Evolutionary conservation across 2,113 vertebrate species (phyloP), one percentile per base, ranked within the genome.

Genomic region (Collichthys lucidus): DNA sequence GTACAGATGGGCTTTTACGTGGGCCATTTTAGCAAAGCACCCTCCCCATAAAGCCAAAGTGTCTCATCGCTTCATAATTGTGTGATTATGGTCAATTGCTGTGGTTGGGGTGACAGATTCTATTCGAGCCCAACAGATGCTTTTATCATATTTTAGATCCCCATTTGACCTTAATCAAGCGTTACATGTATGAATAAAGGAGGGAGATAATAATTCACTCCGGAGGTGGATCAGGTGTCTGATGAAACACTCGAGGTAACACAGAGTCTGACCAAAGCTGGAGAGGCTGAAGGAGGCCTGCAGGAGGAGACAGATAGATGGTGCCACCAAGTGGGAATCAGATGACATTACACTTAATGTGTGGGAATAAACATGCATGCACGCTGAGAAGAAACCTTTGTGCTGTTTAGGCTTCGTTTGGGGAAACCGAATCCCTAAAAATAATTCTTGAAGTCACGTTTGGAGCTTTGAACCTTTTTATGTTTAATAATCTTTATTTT

Each of bases 1-100:
- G 83, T 89, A 86, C 89, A 92, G 91, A 89, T 92, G 88, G 90
- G 62, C 74, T 92, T 90, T 92, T 91, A 91, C 88, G 84, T 84
- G 66, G 81, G 87, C 85, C 87, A 80, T 91, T 93, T 92, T 90
- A 86, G 84, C 81, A 85, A 90, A 92, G 91, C 79, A 85, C 84
- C 89, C 82, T 86, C 82, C 82, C 83, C 85, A 89, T 92, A 91
- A 93, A 93, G 87, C 80, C 80, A 80, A 85, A 92, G 89, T 86
- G 89, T 89, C 85, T 91, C 89, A 89, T 91, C 55, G 70, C 87
- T 88, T 90, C 88, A 90, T 90, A 87, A 92, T 90, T 85, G 86
- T 85, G 90, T 87, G 86, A 93, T 91, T 91, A 92, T 86, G 89
- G 88, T 89, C 85, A 80, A 90, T 84, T 86, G 89, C 89, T 82